Percentiles rank a stretch among this genome's conserved stretches.
Evolutionary conservation across 2,797 vertebrate genomes (phyloP).

Genomic region (Sphaeramia orbicularis): DNA sequence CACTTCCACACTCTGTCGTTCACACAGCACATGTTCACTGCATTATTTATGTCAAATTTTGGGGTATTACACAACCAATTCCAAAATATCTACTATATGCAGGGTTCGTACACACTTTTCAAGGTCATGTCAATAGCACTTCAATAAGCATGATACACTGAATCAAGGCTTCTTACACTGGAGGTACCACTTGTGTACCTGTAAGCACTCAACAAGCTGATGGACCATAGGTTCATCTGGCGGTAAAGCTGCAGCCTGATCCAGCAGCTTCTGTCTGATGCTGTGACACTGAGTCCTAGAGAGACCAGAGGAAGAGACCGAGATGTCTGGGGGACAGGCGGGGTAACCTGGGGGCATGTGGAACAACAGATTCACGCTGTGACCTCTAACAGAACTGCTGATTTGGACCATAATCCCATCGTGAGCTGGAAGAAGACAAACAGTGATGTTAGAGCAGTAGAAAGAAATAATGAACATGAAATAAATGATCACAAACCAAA

Average conservation of each 20-base stretch:
- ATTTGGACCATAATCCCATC: slow-evolving; percentile 57
- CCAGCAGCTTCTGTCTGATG: slow-evolving; percentile 55
- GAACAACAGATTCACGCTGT: slow-evolving; percentile 80
- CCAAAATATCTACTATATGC: too few species aligned
- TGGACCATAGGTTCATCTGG: slow-evolving; percentile 65
- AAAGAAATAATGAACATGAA: too few species aligned
- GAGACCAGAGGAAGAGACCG: slow-evolving; percentile 85
- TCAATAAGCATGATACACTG: too few species aligned
- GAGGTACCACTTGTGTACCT: slow-evolving; percentile 28
- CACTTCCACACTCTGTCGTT: slow-evolving; percentile 25
- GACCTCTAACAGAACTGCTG: slow-evolving; percentile 25
- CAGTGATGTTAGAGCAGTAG: too few species aligned
- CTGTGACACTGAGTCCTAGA: slow-evolving; percentile 84
- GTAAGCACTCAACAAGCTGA: slow-evolving; percentile 51
- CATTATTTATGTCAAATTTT: too few species aligned
- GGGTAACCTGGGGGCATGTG: slow-evolving; percentile 88
- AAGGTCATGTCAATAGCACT: too few species aligned
- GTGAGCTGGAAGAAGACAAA: slow-evolving; percentile 44
- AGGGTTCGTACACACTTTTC: too few species aligned
- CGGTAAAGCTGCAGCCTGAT: slow-evolving; percentile 43
- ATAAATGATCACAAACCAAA: too few species aligned
- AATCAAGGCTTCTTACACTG: too few species aligned
- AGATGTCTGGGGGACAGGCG: slow-evolving; percentile 84
- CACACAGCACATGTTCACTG: slow-evolving; percentile 4
- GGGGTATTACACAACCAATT: too few species aligned